Percentiles rank a stretch among this genome's conserved stretches.
Evolutionary conservation across 1,140 invertebrate genomes (phyloP).

Genomic region (Tribolium madens): DNA sequence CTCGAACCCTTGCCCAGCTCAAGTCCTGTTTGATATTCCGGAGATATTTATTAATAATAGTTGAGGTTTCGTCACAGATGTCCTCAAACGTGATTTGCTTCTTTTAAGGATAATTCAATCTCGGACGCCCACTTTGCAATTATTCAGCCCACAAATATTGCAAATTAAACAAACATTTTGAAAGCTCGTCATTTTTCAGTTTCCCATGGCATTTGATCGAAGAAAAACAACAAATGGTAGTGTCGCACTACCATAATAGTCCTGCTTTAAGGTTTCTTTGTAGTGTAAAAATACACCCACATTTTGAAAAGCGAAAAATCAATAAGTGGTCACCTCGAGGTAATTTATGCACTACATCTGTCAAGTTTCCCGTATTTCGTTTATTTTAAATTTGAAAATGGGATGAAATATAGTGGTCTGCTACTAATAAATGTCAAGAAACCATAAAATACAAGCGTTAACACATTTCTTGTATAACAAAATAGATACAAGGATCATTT

Average conservation of each 20-base stretch:
- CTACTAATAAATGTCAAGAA: not conserved
- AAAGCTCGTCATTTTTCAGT: not conserved
- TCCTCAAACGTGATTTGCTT: conserved; percentile 23
- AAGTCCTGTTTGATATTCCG: not conserved
- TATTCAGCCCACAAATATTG: not conserved
- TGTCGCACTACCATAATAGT: not conserved
- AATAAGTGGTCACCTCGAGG: not conserved
- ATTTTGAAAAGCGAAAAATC: not conserved
- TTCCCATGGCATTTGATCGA: not conserved
- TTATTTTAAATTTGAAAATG: too few species aligned
- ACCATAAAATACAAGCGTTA: not conserved
- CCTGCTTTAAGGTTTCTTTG: not conserved
- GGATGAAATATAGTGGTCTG: not conserved
- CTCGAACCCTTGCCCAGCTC: not conserved
- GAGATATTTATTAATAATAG: conserved; percentile 23
- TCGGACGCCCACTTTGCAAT: not conserved
- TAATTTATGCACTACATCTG: not conserved
- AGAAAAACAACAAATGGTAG: not conserved
- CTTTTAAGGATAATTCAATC: conserved; percentile 15
- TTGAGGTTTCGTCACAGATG: conserved; percentile 19
- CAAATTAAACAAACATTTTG: not conserved
- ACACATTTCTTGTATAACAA: not conserved
- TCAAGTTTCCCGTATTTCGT: not conserved
- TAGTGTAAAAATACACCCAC: not conserved
- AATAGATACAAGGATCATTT: not conserved